Base-by-base conservation (phyloP, 2,113 vertebrate genomes). In the Oplegnathus fasciatus region DNA sequence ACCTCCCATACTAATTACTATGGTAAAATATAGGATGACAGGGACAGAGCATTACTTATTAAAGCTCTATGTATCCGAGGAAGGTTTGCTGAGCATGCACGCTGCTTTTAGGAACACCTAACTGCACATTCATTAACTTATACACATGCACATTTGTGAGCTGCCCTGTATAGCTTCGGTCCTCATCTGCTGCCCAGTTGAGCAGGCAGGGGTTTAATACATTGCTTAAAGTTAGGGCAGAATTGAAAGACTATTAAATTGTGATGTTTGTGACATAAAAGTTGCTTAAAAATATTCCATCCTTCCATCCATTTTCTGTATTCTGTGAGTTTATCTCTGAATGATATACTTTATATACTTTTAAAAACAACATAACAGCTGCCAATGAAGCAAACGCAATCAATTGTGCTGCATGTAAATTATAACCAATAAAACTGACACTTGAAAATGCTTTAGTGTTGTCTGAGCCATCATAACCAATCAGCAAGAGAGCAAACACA, bases 21-120 rank as follows among this genome's bases (percentile, higher is more conserved):
- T 52, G 37, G 37, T 77, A 71, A 86, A 74, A 80, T 82, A 75
- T 75, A 48, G 66, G 65, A 68, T 62, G 32, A 79, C 72, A 58
- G 66, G 60, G 57, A 71, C 67, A 22, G 4, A 67, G 57, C 64
- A 78, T 83, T 58, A 75, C 71, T 85, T 88, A 85, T 86, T 83
- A 64, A 88, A 82, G 72, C 52, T 54, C 15, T 13, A n/a, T 70
- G 65, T 30, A 46, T 84, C 67, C 62, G 22, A 48, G 55, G n/a
- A 64, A 65, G 70, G 34, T 74, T 86, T 86, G 86, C 83, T 79
- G 80, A 88, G 77, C 66, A 48, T 30, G 82, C 85, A 78, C 32
- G 65, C 69, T 82, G 69, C 86, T 82, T 40, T 82, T 57, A 64
- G 65, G n/a, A 75, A 68, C 67, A 79, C 68, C 72, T 66, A 58